Evolutionary conservation across 1,140 invertebrate species (phyloP).

Genomic region (Cataglyphis hispanica): DNA sequence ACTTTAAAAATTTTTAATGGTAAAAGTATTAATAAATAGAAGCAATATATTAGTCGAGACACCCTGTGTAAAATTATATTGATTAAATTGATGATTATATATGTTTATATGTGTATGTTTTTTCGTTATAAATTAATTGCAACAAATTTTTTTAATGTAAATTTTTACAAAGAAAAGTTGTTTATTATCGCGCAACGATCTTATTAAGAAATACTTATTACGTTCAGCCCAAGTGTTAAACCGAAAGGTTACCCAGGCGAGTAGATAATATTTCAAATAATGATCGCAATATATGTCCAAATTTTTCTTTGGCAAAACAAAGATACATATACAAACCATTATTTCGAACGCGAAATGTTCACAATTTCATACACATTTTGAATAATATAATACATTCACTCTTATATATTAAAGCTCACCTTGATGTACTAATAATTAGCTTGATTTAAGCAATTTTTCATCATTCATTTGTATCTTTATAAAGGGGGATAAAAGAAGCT

Average conservation of each 20-base stretch:
- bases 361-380: not conserved
- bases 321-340: not conserved
- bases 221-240: conserved; percentile 5
- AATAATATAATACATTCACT: not conserved
- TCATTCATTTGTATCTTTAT: not conserved
- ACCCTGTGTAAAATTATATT: too few relatives aligned
- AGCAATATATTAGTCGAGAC: not conserved
- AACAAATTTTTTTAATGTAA: not conserved
- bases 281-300: not conserved
- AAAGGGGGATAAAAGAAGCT: not conserved
- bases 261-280: conserved; percentile 1
- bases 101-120: not conserved
- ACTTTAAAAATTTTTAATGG: not conserved
- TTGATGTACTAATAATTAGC: not conserved
- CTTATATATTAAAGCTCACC: not conserved
- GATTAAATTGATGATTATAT: not conserved
- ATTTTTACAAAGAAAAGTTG: conserved; percentile 17
- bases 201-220: not conserved
- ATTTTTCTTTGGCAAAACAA: not conserved
- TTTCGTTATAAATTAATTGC: not conserved
- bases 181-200: not conserved
- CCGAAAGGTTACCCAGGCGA: not conserved
- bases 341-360: conserved; percentile 1
- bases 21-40: not conserved
- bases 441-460: not conserved